Conservation (phyloP, 2,797 vertebrate species). For the Diglossa cyanea region DNA sequence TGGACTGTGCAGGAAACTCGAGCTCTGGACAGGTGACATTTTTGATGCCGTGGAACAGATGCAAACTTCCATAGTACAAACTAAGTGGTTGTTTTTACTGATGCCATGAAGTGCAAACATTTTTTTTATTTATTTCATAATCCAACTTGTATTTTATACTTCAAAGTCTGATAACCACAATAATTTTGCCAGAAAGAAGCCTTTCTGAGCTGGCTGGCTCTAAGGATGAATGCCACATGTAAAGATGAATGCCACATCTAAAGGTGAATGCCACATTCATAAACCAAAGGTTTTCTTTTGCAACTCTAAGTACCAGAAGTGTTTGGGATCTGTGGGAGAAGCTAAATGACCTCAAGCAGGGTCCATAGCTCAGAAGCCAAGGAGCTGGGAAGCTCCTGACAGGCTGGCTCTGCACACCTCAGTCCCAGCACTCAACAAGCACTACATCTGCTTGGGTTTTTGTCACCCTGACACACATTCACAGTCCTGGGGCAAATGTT, state of each 20-base stretch:
- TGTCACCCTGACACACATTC: not conserved
- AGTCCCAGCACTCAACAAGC: accelerated
- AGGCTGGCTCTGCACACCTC: not conserved
- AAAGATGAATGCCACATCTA: not conserved
- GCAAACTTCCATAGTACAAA: not conserved
- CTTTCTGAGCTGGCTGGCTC: not conserved
- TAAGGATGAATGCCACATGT: not conserved
- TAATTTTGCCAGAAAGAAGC: not conserved
- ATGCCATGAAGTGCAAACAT: not conserved
- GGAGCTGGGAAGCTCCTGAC: not conserved
- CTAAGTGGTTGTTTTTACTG: not conserved
- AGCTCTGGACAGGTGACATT: not conserved
- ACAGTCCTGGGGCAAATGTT: not conserved
- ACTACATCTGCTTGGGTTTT: not conserved
- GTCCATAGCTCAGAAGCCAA: not conserved
- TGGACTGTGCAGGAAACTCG: not conserved
- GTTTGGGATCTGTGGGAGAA: not conserved
- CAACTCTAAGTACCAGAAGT: not conserved
- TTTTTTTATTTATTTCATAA: not conserved
- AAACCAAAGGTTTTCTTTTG: not conserved
- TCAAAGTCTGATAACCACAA: not conserved
- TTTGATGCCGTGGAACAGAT: not conserved
- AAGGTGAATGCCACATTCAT: not conserved
- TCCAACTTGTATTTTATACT: not conserved
- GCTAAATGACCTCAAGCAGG: not conserved